These are phyloP conservation scores for Dufourea novaeangliae DNA, from an alignment of 1,140 invertebrate genomes.

Conservation along the genomic window DNA sequence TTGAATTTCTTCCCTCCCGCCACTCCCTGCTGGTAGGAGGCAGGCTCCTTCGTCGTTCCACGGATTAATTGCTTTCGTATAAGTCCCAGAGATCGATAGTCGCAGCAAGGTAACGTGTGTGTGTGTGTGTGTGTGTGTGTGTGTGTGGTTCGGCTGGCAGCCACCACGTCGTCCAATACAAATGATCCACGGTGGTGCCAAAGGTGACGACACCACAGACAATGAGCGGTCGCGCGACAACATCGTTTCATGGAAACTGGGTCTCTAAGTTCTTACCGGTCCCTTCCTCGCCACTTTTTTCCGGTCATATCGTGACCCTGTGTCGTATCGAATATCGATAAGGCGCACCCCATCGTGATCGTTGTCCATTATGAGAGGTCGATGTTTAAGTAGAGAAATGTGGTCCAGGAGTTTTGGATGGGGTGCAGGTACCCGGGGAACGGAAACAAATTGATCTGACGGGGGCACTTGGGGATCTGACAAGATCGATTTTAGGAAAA, in stretches of 20 bases:
- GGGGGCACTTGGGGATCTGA: too few relatives aligned
- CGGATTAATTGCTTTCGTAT: conserved; percentile 71
- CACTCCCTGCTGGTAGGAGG: background rate
- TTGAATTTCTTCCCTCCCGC: conserved; percentile 34
- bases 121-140: too few relatives aligned
- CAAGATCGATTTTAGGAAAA: too few relatives aligned
- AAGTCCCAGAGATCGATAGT: conserved; percentile 46
- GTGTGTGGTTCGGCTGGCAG: background rate
- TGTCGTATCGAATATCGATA: conserved; percentile 65
- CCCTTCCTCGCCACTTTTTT: conserved; percentile 24
- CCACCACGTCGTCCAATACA: conserved; percentile 27
- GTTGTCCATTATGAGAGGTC: conserved; percentile 47
- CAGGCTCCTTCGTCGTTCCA: conserved; percentile 6
- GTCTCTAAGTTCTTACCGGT: conserved; percentile 42
- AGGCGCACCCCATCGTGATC: conserved; percentile 41
- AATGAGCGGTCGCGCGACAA: background rate
- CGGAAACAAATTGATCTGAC: background rate
- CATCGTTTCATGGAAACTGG: background rate
- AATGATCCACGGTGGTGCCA: conserved; percentile 60
- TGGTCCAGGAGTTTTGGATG: conserved; percentile 37
- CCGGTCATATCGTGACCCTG: conserved; percentile 33
- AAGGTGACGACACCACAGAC: conserved; percentile 52
- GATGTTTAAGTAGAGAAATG: conserved; percentile 37
- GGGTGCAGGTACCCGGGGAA: background rate
- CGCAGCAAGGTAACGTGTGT: background rate